These are phyloP conservation scores for Cryptocephalus primarius DNA, from an alignment of 2,888 invertebrate species.

Conservation along the genomic window DNA sequence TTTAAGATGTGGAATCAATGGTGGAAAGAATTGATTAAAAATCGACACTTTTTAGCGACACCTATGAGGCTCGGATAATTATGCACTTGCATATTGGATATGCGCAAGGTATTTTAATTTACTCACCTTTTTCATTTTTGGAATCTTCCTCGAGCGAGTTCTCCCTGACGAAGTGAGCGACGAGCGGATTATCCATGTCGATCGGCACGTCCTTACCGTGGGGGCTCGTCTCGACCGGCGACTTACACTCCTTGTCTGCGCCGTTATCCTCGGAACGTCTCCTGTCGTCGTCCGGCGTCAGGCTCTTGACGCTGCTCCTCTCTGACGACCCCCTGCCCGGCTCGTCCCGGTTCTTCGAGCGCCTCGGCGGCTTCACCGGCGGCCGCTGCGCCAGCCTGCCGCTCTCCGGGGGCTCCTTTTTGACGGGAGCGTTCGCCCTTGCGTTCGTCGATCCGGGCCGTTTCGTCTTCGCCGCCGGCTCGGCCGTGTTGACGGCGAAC, in stretches of 20 bases:
- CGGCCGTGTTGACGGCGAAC: slow-evolving; percentile 48
- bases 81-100: no score
- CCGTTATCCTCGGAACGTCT: not conserved
- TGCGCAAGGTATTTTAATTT: no score
- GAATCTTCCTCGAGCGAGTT: slow-evolving; percentile 23
- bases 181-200: slow-evolving; percentile 23
- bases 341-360: slow-evolving; percentile 37
- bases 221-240: not conserved
- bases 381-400: slow-evolving; percentile 12
- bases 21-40: no score
- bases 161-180: slow-evolving; percentile 30
- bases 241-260: slow-evolving; percentile 1
- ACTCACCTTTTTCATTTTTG: slow-evolving; percentile 10
- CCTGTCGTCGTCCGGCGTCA: not conserved
- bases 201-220: not conserved
- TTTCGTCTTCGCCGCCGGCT: slow-evolving; percentile 29
- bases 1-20: no score
- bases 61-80: no score
- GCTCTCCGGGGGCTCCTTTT: not conserved
- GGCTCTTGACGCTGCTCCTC: slow-evolving; percentile 10
- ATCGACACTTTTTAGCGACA: no score
- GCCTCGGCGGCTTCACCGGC: slow-evolving; percentile 24
- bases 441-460: slow-evolving; percentile 1
- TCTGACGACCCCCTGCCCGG: slow-evolving; percentile 11
- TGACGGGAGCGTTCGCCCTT: not conserved